These are phyloP conservation scores for Centropristis striata DNA, from an alignment of 2,113 vertebrate genomes.

Conservation along the genomic window DNA sequence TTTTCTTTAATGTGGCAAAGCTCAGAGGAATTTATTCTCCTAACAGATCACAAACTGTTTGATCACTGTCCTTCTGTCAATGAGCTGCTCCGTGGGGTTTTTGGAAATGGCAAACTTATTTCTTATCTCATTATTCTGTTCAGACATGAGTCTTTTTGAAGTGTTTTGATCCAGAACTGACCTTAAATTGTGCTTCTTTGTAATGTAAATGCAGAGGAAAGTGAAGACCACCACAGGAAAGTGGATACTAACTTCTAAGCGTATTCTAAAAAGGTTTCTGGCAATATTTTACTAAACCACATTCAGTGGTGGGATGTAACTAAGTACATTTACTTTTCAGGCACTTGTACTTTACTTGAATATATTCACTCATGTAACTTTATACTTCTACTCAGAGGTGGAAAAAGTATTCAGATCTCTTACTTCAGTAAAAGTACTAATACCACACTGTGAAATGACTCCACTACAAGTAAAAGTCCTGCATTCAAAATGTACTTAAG, in stretches of 20 bases:
- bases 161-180: not conserved
- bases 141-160: constrained; percentile 17
- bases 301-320: too few species aligned
- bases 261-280: not conserved
- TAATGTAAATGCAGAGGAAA: constrained; percentile 16
- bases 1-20: constrained; percentile 8
- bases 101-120: not conserved
- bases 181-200: constrained; percentile 19
- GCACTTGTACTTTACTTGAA: too few species aligned
- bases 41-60: constrained; percentile 2
- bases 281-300: not conserved
- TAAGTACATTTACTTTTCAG: too few species aligned
- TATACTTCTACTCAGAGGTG: too few species aligned
- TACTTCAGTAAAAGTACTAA: too few species aligned
- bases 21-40: not conserved
- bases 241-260: not conserved
- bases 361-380: too few species aligned
- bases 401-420: too few species aligned
- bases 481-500: too few species aligned
- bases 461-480: too few species aligned
- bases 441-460: too few species aligned
- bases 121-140: constrained; percentile 5
- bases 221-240: not conserved
- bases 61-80: constrained; percentile 3
- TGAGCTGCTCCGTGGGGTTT: not conserved